Percentiles rank a stretch among this genome's conserved stretches.
Conservation (phyloP, 2,113 vertebrate species). For the Barnardius zonarius region DNA sequence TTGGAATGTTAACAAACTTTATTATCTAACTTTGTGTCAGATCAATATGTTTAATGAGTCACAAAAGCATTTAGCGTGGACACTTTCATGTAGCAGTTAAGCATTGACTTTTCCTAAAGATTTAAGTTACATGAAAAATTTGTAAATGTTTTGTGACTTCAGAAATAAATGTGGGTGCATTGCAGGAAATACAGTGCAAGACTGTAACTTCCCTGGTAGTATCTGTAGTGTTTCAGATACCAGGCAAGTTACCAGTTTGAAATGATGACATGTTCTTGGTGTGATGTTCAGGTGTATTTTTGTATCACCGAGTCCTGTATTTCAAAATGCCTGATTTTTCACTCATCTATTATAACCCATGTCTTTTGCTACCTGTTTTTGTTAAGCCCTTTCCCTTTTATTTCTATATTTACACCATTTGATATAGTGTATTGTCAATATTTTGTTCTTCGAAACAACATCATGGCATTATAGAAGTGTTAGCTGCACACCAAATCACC, state of each 20-base stretch:
- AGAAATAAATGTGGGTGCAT: background rate
- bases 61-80: constrained; percentile 23
- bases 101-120: constrained; percentile 32
- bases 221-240: constrained; percentile 1
- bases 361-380: background rate
- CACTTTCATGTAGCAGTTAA: constrained; percentile 19
- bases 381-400: background rate
- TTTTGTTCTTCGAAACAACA: background rate
- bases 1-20: constrained; percentile 59
- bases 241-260: background rate
- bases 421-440: background rate
- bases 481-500: background rate
- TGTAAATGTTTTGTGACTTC: constrained; percentile 24
- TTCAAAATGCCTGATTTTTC: background rate
- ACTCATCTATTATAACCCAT: background rate
- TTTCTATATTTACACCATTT: background rate
- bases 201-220: background rate
- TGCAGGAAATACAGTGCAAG: background rate
- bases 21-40: constrained; percentile 65
- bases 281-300: background rate
- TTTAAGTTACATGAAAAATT: background rate
- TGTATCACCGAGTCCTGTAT: background rate
- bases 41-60: constrained; percentile 57
- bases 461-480: background rate
- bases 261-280: constrained; percentile 1